phyloP scores from a whole-genome alignment of 2,888 invertebrate species.

The Tipula helvola region DNA sequence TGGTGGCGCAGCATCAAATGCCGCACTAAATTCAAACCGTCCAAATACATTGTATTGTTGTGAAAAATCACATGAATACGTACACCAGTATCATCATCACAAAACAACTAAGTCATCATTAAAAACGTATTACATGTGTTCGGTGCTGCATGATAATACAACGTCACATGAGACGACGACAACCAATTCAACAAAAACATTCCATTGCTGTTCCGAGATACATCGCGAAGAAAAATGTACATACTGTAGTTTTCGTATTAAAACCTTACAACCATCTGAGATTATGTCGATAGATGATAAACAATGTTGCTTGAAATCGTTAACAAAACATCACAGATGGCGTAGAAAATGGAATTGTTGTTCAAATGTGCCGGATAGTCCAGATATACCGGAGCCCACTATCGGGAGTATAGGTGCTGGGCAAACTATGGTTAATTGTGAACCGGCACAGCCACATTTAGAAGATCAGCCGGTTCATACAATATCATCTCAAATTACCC shows the following conservation, averaged over 20 bases:
- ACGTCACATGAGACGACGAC: conserved; percentile 18
- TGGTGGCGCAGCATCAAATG: not conserved
- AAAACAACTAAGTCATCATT: conserved; percentile 19
- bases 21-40: conserved; percentile 21
- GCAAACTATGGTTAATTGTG: conserved; percentile 12
- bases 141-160: conserved; percentile 35
- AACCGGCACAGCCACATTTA: conserved; percentile 7
- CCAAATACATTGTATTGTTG: conserved; percentile 36
- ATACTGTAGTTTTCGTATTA: conserved; percentile 33
- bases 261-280: conserved; percentile 22
- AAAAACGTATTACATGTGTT: conserved; percentile 37
- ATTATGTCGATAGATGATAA: conserved; percentile 19
- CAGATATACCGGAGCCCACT: conserved; percentile 31
- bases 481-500: conserved; percentile 18
- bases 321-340: conserved; percentile 37
- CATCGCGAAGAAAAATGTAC: conserved; percentile 35
- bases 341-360: conserved; percentile 47
- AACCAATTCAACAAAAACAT: conserved; percentile 24
- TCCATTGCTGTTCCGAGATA: conserved; percentile 35
- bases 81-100: conserved; percentile 18
- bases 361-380: conserved; percentile 44
- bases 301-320: conserved; percentile 27
- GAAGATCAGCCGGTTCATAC: conserved; percentile 12
- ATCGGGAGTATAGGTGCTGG: not conserved
- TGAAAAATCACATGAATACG: conserved; percentile 33